These are phyloP conservation scores for Apodemus speciosus DNA, from an alignment of 2,113 vertebrate genomes.

Conservation along the genomic window DNA sequence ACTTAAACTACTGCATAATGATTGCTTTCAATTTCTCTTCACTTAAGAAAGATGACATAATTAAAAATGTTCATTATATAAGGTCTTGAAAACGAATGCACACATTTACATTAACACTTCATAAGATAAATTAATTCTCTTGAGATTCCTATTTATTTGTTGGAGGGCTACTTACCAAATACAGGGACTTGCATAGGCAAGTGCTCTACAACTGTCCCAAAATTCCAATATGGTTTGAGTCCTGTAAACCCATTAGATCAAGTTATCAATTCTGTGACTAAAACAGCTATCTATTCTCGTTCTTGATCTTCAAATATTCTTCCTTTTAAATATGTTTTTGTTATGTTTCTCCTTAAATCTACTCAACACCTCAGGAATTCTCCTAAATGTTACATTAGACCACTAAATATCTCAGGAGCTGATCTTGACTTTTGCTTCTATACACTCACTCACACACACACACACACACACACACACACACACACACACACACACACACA, in stretches of 20 bases:
- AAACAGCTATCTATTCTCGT: not conserved
- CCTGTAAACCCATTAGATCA: not conserved
- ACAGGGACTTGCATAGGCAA: not conserved
- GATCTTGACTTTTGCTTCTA: not conserved
- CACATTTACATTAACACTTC: constrained; percentile 50
- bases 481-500: too few relatives aligned
- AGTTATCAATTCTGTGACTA: not conserved
- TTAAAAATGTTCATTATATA: constrained; percentile 71
- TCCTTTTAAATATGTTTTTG: not conserved
- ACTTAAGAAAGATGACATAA: constrained; percentile 67
- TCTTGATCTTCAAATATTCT: not conserved
- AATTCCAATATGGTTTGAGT: not conserved
- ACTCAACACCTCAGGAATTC: not conserved
- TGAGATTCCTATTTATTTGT: not conserved
- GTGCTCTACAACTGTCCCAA: not conserved
- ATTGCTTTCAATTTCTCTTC: constrained; percentile 73
- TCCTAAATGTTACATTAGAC: not conserved
- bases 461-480: too few relatives aligned
- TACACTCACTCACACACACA: too few relatives aligned
- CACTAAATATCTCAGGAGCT: not conserved
- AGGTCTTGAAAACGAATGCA: constrained; percentile 58
- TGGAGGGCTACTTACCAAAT: not conserved
- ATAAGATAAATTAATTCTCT: constrained; percentile 36
- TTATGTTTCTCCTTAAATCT: not conserved
- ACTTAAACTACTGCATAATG: constrained; percentile 70